Conservation (phyloP, 2,888 invertebrate species). For the Euzophera pinguis region DNA sequence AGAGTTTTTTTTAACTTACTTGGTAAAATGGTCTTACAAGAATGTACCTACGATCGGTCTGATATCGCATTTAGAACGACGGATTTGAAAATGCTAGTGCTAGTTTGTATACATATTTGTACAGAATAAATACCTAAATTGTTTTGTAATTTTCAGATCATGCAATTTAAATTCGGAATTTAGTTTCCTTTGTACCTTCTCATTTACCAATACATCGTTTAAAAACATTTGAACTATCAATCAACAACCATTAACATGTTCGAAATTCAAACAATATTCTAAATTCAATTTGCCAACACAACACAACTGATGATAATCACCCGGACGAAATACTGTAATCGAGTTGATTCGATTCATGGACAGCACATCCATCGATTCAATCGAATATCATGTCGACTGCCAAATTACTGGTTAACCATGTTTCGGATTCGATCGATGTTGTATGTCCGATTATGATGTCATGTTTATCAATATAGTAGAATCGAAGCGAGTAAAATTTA, state of each 20-base stretch:
- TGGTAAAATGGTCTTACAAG: too few relatives aligned
- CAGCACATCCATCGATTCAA: not conserved
- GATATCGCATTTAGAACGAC: too few relatives aligned
- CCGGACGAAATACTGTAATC: not conserved
- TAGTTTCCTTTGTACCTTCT: not conserved
- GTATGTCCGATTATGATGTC: not conserved
- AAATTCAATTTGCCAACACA: not conserved
- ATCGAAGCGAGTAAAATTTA: not conserved
- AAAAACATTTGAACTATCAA: not conserved
- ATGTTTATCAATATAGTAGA: not conserved
- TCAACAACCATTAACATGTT: not conserved
- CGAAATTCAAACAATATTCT: conserved; percentile 7
- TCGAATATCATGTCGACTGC: conserved; percentile 1
- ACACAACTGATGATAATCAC: not conserved
- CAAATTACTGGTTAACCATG: conserved; percentile 2
- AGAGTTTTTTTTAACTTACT: too few relatives aligned
- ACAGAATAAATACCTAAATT: too few relatives aligned
- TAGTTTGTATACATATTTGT: too few relatives aligned
- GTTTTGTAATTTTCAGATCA: too few relatives aligned
- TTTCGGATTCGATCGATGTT: not conserved
- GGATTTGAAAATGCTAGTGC: too few relatives aligned
- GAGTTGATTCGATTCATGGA: conserved; percentile 1
- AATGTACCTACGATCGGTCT: too few relatives aligned
- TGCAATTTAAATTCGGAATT: too few relatives aligned
- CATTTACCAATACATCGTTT: not conserved